These are phyloP conservation scores for Rostratula benghalensis DNA, from an alignment of 2,113 vertebrate genomes.

Conservation along the genomic window DNA sequence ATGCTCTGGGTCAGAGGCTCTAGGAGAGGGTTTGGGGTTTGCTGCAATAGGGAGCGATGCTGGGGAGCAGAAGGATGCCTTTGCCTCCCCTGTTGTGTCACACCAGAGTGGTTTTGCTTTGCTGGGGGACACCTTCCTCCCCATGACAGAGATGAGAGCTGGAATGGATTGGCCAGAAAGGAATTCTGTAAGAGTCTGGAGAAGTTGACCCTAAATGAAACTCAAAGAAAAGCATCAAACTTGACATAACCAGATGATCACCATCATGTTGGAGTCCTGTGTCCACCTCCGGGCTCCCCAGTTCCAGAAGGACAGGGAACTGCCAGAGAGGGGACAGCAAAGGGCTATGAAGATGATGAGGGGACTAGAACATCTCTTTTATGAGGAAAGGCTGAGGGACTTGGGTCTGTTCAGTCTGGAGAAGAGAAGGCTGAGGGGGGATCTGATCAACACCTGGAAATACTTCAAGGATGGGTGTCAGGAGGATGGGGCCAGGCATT, in stretches of 20 bases:
- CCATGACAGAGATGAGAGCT: fast-evolving
- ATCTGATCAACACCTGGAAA: too few relatives aligned
- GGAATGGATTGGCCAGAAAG: neutral
- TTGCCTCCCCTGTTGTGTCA: fast-evolving
- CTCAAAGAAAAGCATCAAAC: neutral
- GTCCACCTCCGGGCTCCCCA: too few relatives aligned
- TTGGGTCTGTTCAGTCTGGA: too few relatives aligned
- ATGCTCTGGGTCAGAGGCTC: neutral
- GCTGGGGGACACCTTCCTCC: neutral
- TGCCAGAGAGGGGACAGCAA: too few relatives aligned
- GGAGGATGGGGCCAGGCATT: too few relatives aligned
- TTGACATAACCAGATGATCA: fast-evolving
- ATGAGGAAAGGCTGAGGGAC: too few relatives aligned
- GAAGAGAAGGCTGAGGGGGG: too few relatives aligned
- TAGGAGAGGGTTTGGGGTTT: neutral
- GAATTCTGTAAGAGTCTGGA: neutral
- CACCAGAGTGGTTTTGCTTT: neutral
- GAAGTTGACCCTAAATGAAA: neutral
- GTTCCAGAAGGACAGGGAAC: too few relatives aligned
- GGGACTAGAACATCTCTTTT: too few relatives aligned
- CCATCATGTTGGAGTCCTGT: fast-evolving
- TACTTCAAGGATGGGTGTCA: too few relatives aligned
- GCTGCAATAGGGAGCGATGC: neutral
- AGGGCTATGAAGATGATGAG: too few relatives aligned
- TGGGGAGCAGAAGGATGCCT: neutral